Percentiles rank a stretch among this genome's conserved stretches.
These are phyloP conservation scores for Cepaea hortensis DNA, from an alignment of 2,888 invertebrate genomes.

Conservation along the genomic window DNA sequence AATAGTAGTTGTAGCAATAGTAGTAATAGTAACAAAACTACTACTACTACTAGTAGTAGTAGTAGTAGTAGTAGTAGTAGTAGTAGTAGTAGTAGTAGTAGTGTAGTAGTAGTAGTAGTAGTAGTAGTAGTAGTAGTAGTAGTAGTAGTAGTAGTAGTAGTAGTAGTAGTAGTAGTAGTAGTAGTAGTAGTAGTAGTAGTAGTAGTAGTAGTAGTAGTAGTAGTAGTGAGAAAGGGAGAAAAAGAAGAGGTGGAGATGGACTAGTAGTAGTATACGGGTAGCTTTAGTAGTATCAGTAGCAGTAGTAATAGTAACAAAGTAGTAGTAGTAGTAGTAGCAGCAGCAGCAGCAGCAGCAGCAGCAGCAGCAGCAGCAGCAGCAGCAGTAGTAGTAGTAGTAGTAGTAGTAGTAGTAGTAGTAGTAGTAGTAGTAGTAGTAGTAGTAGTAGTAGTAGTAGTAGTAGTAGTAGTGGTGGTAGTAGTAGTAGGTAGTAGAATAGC, in stretches of 20 bases:
- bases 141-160: constrained; percentile 5
- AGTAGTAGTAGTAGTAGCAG: not conserved
- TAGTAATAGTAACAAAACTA: too few species aligned
- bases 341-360: not conserved
- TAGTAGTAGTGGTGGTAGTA: constrained; percentile 44
- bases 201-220: constrained; percentile 24
- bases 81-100: constrained; percentile 22
- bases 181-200: constrained; percentile 34
- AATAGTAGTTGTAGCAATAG: not conserved
- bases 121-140: not conserved
- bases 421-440: constrained; percentile 43
- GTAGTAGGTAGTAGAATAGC: constrained; percentile 16
- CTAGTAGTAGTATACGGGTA: too few species aligned
- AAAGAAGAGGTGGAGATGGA: too few species aligned
- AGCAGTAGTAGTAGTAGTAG: constrained; percentile 41
- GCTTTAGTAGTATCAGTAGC: too few species aligned
- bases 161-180: constrained; percentile 16
- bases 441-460: constrained; percentile 39
- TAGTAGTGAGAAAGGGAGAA: not conserved
- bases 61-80: constrained; percentile 24
- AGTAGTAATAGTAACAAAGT: too few species aligned
- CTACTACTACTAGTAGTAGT: too few species aligned
- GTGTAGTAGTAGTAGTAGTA: constrained; percentile 35
- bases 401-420: constrained; percentile 40
- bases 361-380: constrained; percentile 29